phyloP scores from a whole-genome alignment of 2,797 vertebrate genomes.

The Microctenopoma lineatum region DNA sequence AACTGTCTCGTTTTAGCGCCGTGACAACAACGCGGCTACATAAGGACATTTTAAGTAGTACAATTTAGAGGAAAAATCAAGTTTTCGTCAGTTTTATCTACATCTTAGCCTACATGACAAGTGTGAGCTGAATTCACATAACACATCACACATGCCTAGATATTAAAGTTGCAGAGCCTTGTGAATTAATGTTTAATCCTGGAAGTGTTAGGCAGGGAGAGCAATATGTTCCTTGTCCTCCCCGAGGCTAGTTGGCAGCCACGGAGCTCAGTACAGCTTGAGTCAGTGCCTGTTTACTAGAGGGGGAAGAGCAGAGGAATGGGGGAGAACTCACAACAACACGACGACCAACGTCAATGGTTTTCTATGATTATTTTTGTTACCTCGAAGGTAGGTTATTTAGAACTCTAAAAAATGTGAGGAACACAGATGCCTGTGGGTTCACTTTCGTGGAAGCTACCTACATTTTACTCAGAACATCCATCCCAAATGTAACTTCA shows the following conservation, averaged over 20 bases:
- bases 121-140: constrained; percentile 38
- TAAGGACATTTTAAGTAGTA: constrained; percentile 5
- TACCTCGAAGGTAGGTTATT: constrained; percentile 54
- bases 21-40: constrained; percentile 18
- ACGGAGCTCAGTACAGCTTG: constrained; percentile 59
- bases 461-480: constrained; percentile 3
- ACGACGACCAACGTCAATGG: constrained; percentile 27
- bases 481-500: constrained; percentile 17
- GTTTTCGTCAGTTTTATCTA: constrained; percentile 21
- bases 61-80: constrained; percentile 40
- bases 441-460: constrained; percentile 37
- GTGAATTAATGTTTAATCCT: constrained; percentile 84
- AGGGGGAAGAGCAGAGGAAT: constrained; percentile 22
- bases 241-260: constrained; percentile 76
- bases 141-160: constrained; percentile 58
- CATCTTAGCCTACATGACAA: constrained; percentile 22
- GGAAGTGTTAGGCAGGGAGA: constrained; percentile 68
- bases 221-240: constrained; percentile 82
- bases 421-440: constrained; percentile 19
- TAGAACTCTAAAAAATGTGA: constrained; percentile 12
- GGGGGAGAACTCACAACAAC: constrained; percentile 34
- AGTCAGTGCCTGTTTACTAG: constrained; percentile 67
- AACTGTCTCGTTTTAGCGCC: neutral
- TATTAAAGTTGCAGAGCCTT: constrained; percentile 80
- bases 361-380: constrained; percentile 54